Percentiles rank a stretch among this genome's conserved stretches.
Evolutionary conservation across 1,140 invertebrate species (phyloP).

Genomic region (Antheraea mylitta): DNA sequence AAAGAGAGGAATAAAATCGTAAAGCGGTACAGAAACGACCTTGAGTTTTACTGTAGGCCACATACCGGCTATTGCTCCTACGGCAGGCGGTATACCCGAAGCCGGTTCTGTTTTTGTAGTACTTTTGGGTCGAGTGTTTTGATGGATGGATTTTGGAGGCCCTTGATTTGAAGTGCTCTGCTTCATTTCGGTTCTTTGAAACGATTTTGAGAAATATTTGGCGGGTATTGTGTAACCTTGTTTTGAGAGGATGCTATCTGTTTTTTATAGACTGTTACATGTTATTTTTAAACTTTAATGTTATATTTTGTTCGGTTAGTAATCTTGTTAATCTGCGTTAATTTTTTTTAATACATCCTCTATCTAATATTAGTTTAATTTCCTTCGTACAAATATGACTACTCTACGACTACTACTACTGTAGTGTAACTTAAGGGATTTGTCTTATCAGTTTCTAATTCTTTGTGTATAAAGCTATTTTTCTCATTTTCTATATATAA

Average conservation of each 20-base stretch:
- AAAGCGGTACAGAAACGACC: slow-evolving; percentile 67
- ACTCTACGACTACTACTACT: too few relatives aligned
- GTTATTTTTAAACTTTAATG: neutral
- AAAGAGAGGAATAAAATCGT: slow-evolving; percentile 59
- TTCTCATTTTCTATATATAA: too few relatives aligned
- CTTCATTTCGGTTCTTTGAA: slow-evolving; percentile 1
- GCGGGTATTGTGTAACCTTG: neutral
- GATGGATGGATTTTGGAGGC: slow-evolving; percentile 39
- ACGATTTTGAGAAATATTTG: slow-evolving; percentile 1
- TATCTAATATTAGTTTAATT: neutral
- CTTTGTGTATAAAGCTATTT: too few relatives aligned
- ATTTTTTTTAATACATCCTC: neutral
- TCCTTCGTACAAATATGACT: too few relatives aligned
- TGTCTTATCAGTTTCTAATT: too few relatives aligned
- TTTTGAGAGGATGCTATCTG: neutral
- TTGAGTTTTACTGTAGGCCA: slow-evolving; percentile 72
- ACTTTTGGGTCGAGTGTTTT: slow-evolving; percentile 33
- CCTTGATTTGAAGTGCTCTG: slow-evolving; percentile 25
- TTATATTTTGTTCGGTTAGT: neutral
- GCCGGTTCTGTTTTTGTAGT: slow-evolving; percentile 53
- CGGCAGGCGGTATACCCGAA: slow-evolving; percentile 29
- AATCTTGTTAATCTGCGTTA: too few relatives aligned
- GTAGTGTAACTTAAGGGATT: too few relatives aligned
- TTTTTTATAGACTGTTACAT: neutral
- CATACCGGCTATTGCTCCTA: slow-evolving; percentile 60